Conservation (phyloP, 2,113 vertebrate species). For the Campylomormyrus numenius region DNA sequence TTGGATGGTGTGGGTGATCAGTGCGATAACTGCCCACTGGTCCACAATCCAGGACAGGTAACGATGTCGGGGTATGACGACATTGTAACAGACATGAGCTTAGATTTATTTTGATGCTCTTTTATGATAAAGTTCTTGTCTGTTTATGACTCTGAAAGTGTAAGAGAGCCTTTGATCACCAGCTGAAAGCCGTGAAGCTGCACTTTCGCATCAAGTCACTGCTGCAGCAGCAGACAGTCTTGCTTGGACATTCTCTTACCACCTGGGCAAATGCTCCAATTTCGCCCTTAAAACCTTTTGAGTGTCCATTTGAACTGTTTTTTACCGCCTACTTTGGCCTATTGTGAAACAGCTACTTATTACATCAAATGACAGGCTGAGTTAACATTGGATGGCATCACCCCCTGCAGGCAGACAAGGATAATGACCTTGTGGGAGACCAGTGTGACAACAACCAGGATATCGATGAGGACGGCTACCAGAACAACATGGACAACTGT, state of each 20-base stretch:
- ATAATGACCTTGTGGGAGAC: constrained; percentile 91
- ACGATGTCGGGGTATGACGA: neutral
- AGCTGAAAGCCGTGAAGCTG: neutral
- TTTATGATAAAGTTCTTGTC: neutral
- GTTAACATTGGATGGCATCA: neutral
- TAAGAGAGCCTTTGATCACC: neutral
- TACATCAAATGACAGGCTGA: neutral
- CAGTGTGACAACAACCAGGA: constrained; percentile 87
- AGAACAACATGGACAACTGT: constrained; percentile 95
- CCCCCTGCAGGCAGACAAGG: constrained; percentile 67
- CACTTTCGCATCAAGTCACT: neutral
- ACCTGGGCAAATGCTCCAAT: neutral
- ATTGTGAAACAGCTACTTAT: neutral
- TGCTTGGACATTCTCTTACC: neutral
- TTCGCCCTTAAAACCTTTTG: neutral
- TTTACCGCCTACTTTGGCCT: neutral
- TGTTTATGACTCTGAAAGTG: neutral
- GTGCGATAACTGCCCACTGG: constrained; percentile 90
- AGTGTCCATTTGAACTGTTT: neutral
- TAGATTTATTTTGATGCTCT: neutral
- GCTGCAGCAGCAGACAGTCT: neutral
- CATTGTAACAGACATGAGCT: neutral
- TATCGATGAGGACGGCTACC: constrained; percentile 90
- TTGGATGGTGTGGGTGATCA: constrained; percentile 89
- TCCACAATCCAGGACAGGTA: constrained; percentile 91